A percentile compares a stretch with the other conserved stretches of the same genome.
Conservation (phyloP, 2,888 invertebrate genomes). For the Lepetodrilus schrolli region DNA sequence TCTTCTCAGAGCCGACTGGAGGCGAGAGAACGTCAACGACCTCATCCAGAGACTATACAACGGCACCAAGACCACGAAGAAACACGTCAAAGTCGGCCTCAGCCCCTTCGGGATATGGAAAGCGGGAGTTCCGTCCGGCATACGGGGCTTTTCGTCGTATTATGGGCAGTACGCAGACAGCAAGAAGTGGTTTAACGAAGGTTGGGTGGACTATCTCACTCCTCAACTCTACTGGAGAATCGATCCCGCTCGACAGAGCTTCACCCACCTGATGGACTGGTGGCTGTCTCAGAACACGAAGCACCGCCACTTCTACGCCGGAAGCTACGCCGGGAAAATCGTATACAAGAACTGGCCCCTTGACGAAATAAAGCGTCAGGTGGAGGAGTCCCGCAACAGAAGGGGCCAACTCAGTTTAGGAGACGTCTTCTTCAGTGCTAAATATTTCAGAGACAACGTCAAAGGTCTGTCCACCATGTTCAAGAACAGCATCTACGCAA, state of each 20-base stretch:
- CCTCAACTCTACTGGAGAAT: conserved; percentile 73
- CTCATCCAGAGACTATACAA: conserved; percentile 55
- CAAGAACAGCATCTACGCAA: conserved; percentile 45
- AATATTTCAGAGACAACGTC: conserved; percentile 53
- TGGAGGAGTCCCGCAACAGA: conserved; percentile 51
- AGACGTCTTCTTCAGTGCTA: conserved; percentile 64
- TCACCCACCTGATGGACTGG: conserved; percentile 67
- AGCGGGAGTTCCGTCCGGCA: conserved; percentile 61
- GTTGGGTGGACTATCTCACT: conserved; percentile 68
- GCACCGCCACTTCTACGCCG: conserved; percentile 61
- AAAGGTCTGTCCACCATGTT: conserved; percentile 54
- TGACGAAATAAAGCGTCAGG: conserved; percentile 54
- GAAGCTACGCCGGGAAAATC: conserved; percentile 54
- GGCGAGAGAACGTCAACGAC: conserved; percentile 65
- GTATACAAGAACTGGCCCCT: conserved; percentile 54
- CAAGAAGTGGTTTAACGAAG: conserved; percentile 64
- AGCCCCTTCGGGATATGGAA: conserved; percentile 73
- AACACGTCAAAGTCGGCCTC: conserved; percentile 64
- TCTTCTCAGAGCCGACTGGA: conserved; percentile 64
- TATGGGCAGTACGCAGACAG: conserved; percentile 65
- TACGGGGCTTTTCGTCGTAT: conserved; percentile 61
- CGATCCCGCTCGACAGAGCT: conserved; percentile 68
- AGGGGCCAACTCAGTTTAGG: conserved; percentile 50
- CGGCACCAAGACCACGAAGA: conserved; percentile 50
- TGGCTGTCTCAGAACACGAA: conserved; percentile 63